Base-by-base conservation (phyloP, 2,888 invertebrate genomes). In the Metallyticus violacea region DNA sequence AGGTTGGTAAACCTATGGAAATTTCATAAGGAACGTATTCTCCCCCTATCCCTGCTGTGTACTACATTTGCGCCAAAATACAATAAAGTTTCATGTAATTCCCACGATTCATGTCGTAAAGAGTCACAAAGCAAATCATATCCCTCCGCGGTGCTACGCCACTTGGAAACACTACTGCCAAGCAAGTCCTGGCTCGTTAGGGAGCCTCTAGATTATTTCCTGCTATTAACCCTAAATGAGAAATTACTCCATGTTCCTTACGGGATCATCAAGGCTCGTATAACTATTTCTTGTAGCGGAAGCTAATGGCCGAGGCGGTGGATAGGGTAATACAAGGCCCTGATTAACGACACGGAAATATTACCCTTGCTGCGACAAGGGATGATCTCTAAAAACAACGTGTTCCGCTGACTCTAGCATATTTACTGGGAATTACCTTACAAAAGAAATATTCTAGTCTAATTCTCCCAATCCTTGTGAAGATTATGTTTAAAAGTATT, bases 171-270 rank as follows among this genome's bases (percentile, higher is more conserved):
- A n/a, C n/a, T n/a, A n/a, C n/a, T n/a, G n/a, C n/a, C n/a, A n/a
- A n/a, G n/a, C n/a, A n/a, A n/a, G n/a, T n/a, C n/a, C n/a, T n/a
- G n/a, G 40, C 40, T 62, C 40, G 40, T 62, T 62, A 62, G 40
- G 40, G 40, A 62, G 40, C 40, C 40, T 62, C 40, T 62, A 62
- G 40, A 80, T 80, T 80, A 80, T 25, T 78, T 78, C 9, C 6
- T 15, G 78, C 78, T 78, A 78, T 80, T 80, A 80, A 80, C 80
- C 27, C 28, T 80, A 80, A 80, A 80, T 80, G 80, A 80, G 80
- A 80, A 80, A 80, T 80, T 80, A 27, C 80, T 80, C 27, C 27
- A 26, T 27, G 80, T 26, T 80, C 80, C 80, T 80, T 80, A 27
- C 26, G 80, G 26, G 80, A 62, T 62, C 40, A 62, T 62, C 40